Evolutionary conservation across 2,113 vertebrate species (phyloP).

Genomic region (Xenopus laevis): DNA sequence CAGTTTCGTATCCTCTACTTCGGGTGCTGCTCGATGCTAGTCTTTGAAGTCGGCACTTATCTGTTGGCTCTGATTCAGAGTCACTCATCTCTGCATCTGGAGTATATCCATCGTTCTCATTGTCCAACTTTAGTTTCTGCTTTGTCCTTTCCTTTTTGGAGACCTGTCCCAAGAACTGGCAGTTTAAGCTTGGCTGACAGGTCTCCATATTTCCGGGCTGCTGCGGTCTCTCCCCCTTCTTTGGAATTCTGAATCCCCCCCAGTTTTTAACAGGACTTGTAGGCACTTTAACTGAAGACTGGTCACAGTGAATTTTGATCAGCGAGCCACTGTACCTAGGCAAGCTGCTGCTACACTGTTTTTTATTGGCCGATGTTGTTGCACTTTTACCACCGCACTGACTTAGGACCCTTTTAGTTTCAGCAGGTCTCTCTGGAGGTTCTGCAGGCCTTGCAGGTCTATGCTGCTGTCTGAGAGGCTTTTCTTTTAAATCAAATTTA

Average conservation of each 20-base stretch:
- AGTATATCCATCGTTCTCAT: slow-evolving; percentile 71
- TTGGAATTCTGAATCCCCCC: slow-evolving; percentile 95
- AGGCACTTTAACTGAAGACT: slow-evolving; percentile 67
- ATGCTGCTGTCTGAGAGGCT: slow-evolving; percentile 64
- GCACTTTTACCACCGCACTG: slow-evolving; percentile 55
- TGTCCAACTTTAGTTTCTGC: slow-evolving; percentile 65
- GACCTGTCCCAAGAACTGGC: slow-evolving; percentile 58
- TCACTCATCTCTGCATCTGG: slow-evolving; percentile 71
- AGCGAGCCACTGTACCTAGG: slow-evolving; percentile 71
- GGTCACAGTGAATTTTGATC: slow-evolving; percentile 60
- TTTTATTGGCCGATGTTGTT: slow-evolving; percentile 51
- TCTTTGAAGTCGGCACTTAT: slow-evolving; percentile 76
- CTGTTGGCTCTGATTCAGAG: slow-evolving; percentile 71
- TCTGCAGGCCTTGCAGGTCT: slow-evolving; percentile 66
- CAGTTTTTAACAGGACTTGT: slow-evolving; percentile 79
- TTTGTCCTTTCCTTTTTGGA: slow-evolving; percentile 66
- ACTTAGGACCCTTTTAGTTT: slow-evolving; percentile 57
- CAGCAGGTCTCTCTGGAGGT: slow-evolving; percentile 60
- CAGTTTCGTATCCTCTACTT: slow-evolving; percentile 72
- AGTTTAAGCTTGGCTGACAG: slow-evolving; percentile 59
- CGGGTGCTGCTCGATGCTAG: slow-evolving; percentile 71
- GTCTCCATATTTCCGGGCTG: slow-evolving; percentile 52
- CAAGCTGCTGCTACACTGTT: slow-evolving; percentile 49
- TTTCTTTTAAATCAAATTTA: slow-evolving; percentile 65
- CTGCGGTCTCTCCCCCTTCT: slow-evolving; percentile 74